Evolutionary conservation across 2,797 vertebrate species (phyloP).

Genomic region (Phalanger gymnotis): DNA sequence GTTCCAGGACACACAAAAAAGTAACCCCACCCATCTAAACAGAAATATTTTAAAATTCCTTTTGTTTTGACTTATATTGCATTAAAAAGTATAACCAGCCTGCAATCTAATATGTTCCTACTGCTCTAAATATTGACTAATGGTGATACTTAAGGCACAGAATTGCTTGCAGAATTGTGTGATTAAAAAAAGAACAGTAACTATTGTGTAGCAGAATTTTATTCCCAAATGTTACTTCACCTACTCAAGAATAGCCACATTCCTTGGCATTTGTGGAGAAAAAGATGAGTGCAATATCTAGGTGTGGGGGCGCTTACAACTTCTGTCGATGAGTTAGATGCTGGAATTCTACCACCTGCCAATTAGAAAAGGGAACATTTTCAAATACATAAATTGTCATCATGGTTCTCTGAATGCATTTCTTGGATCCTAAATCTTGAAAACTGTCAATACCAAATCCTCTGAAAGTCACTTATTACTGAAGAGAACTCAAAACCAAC

Average conservation of each 20-base stretch:
- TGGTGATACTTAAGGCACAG: not conserved
- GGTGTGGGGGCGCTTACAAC: constrained; percentile 36
- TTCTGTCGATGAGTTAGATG: constrained; percentile 52
- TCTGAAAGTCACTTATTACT: constrained; percentile 15
- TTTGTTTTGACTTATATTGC: not conserved
- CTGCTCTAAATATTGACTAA: not conserved
- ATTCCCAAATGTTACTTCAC: constrained; percentile 22
- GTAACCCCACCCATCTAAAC: not conserved
- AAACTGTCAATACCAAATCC: constrained; percentile 45
- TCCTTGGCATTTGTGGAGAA: constrained; percentile 44
- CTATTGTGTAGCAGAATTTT: constrained; percentile 20
- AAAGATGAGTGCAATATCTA: constrained; percentile 46
- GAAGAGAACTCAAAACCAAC: constrained; percentile 47
- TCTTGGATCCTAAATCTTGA: constrained; percentile 6
- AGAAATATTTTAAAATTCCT: not conserved
- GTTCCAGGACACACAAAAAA: not conserved
- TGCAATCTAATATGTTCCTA: not conserved
- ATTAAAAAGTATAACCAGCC: not conserved
- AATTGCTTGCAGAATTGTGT: not conserved
- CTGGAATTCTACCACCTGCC: constrained; percentile 41
- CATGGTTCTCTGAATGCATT: not conserved
- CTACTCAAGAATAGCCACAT: constrained; percentile 48
- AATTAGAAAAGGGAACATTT: constrained; percentile 56
- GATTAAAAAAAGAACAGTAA: not conserved
- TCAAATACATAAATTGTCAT: constrained; percentile 26